Evolutionary conservation across 2,888 invertebrate species (phyloP), one percentile per base, ranked within the genome.

Genomic region (Meteorus colon): DNA sequence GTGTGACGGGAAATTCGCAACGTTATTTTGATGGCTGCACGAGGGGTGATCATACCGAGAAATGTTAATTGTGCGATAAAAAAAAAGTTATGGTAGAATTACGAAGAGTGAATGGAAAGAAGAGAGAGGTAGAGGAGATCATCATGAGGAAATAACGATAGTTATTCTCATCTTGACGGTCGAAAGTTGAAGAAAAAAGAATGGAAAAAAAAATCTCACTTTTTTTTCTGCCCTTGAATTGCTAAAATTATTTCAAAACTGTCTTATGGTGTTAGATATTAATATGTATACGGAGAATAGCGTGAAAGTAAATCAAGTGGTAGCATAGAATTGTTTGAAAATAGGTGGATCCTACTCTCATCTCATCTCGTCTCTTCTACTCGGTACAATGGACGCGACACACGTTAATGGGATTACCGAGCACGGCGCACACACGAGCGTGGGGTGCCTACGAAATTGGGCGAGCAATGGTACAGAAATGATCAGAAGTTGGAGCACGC

Each of bases 11-110:
- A 63, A 45, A 65, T 66, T 60, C 31, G n/a, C 10, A 67, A 34
- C n/a, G 45, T 48, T 69, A 67, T 72, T 34, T 45, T 60, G 34
- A 65, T 34, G 37, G 55, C 63, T 24, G 62, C 31, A 68, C 34
- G 65, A 60, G 41, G 45, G 31, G 74, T 67, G 73, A 75, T 78
- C 77, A 75, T 76, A 79, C 78, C 80, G 78, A 82, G 84, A 86
- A 86, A 86, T 86, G 87, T 88, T 89, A 89, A 89, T 89, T 89
- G 88, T 85, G 85, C 87, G 88, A 89, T 89, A 89, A 89, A 71
- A 89, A 83, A 80, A 82, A 85, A 88, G 86, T 89, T 88, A 88
- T 83, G 85, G 80, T 77, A 80, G 80, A 82, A 82, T 84, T 82
- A 83, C 81, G 81, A 75, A 77, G 76, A 78, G 73, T 79, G 80